Percentiles rank a stretch among this genome's conserved stretches.
These are phyloP conservation scores for Hemitrygon akajei DNA, from an alignment of 2,797 vertebrate species.

Conservation along the genomic window DNA sequence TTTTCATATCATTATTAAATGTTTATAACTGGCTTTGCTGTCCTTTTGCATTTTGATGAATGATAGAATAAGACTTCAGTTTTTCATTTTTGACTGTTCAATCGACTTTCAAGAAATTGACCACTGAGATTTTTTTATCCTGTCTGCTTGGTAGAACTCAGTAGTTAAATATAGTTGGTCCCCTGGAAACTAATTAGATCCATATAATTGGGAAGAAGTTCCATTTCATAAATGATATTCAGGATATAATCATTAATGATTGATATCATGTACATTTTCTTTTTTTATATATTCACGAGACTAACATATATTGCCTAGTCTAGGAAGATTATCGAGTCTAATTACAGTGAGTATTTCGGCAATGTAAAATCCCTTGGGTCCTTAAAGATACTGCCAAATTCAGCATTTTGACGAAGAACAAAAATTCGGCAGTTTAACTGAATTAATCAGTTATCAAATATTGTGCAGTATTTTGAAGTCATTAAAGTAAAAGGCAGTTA, in stretches of 20 bases:
- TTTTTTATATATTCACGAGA: slow-evolving; percentile 19
- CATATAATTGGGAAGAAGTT: slow-evolving; percentile 26
- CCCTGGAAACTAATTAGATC: slow-evolving; percentile 34
- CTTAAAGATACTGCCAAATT: not conserved
- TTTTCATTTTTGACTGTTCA: slow-evolving; percentile 8
- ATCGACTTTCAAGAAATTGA: slow-evolving; percentile 29
- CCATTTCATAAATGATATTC: slow-evolving; percentile 31
- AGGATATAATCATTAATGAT: slow-evolving; percentile 31
- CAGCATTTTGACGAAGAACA: not conserved
- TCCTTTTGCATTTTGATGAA: not conserved
- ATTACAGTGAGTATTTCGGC: slow-evolving; percentile 31
- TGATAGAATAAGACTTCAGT: slow-evolving; percentile 18
- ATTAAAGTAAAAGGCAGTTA: not conserved
- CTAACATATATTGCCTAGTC: not conserved
- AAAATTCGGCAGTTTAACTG: slow-evolving; percentile 9
- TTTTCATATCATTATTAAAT: not conserved
- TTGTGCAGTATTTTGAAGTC: not conserved
- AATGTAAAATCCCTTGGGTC: not conserved
- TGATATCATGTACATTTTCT: slow-evolving; percentile 28
- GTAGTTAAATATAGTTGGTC: slow-evolving; percentile 34
- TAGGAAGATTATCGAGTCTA: slow-evolving; percentile 20
- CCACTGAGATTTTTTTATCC: not conserved
- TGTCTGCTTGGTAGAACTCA: not conserved
- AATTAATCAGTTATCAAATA: not conserved
- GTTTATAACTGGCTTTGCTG: not conserved